Percentiles rank a stretch among this genome's conserved stretches.
Conservation (phyloP, 2,113 vertebrate genomes). For the Thalassoma bifasciatum region DNA sequence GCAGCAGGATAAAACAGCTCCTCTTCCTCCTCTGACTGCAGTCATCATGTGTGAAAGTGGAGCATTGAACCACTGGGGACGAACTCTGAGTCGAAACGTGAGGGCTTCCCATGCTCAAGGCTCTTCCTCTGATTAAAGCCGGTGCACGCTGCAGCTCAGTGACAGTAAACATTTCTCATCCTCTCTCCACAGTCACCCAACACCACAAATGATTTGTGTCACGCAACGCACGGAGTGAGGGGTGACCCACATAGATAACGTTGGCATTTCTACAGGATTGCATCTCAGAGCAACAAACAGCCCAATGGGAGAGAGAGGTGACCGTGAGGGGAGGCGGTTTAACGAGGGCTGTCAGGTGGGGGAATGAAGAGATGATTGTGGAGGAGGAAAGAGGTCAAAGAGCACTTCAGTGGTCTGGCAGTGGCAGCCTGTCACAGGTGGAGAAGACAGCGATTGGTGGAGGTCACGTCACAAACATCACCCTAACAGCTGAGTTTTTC, state of each 20-base stretch:
- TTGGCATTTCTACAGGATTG: neutral
- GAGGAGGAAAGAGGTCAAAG: slow-evolving; percentile 26
- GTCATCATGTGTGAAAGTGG: slow-evolving; percentile 7
- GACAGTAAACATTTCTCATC: neutral
- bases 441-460: slow-evolving; percentile 14
- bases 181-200: neutral
- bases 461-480: slow-evolving; percentile 12
- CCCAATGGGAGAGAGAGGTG: neutral
- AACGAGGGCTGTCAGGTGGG: neutral
- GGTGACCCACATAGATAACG: slow-evolving; percentile 39
- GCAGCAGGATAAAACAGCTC: neutral
- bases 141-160: neutral
- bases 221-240: neutral
- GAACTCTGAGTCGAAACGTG: neutral
- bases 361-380: neutral
- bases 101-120: neutral
- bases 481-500: neutral
- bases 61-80: slow-evolving; percentile 1
- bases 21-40: neutral
- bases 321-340: neutral
- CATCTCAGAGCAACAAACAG: neutral
- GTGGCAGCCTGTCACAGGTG: slow-evolving; percentile 59
- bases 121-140: slow-evolving; percentile 19
- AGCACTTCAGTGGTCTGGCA: slow-evolving; percentile 38
- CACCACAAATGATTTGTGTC: slow-evolving; percentile 5